Base-by-base conservation (phyloP, 2,888 invertebrate genomes). In the Polymixis lichenea region DNA sequence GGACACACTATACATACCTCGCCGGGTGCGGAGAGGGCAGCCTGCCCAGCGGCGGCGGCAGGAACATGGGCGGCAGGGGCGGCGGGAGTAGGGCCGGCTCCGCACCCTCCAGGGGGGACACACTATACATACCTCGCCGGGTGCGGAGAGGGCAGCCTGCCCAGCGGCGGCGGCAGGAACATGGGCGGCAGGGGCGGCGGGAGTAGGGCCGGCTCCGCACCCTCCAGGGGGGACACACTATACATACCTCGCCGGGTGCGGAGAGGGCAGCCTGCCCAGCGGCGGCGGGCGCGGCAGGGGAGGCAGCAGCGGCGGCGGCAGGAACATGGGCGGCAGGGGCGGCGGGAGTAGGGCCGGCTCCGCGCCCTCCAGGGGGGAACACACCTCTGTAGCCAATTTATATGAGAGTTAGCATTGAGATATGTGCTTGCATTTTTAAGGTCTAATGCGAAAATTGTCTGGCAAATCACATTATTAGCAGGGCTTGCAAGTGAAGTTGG, bases 1-100 rank as follows among this genome's bases (percentile, higher is more conserved):
- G 32, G 32, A 32, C 32, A 22, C 6, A 60, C 32, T 22, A 19
- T 38, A 58, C 49, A 32, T 91, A 95, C 96, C 95, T 92, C 0
- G 95, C 95, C 70, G 97, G 97, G 73, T 97, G 97, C 89, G 97
- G 97, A 79, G 97, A 97, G 58, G 97, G 95, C 88, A 95, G 87
- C 19, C 97, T 94, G 83, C 97, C 96, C 8, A 96, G 96, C n/a
- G 97, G 97, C 73, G 97, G 96, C 83, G 96, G 97, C 79, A 97
- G 93, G 94, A 97, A 97, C 86, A 97, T 96, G 1, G 97, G 95
- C 81, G 96, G 75, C 22, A 76, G 53, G 17, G 76, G 76, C 22
- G 77, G 95, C 76, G 96, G 17, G 49, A 17, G 49, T 17, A 49
- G 32, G 32, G 49, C 49, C 49, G 17, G 49, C 49, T 17, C 49